Conservation (phyloP, 2,888 invertebrate species). For the Calameuta pallipes region DNA sequence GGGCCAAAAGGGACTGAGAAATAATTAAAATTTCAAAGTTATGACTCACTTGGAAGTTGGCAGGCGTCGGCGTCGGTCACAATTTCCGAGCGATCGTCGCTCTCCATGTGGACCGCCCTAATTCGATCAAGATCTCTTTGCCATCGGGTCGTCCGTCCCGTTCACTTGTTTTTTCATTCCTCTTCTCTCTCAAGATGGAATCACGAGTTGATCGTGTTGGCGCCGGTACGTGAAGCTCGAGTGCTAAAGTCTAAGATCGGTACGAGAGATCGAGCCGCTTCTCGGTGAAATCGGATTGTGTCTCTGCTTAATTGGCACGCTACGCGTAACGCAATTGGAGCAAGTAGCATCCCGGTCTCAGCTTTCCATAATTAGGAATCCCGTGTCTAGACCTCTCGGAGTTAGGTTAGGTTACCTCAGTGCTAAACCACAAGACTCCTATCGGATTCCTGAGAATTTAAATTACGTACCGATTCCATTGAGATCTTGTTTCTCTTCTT, state of each 20-base stretch:
- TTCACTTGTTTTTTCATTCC: no score
- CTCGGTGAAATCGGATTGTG: slow-evolving; percentile 5
- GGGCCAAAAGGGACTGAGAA: background rate
- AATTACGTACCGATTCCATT: background rate
- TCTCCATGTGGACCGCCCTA: background rate
- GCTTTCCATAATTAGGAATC: slow-evolving; percentile 35
- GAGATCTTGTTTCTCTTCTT: background rate
- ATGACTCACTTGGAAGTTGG: background rate
- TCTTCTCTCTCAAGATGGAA: background rate
- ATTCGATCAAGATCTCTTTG: background rate
- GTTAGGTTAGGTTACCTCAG: background rate
- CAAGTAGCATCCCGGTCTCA: slow-evolving; percentile 35
- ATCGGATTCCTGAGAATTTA: slow-evolving; percentile 14
- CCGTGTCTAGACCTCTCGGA: background rate
- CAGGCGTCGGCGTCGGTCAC: background rate
- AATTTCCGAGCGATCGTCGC: background rate
- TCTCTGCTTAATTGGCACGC: slow-evolving; percentile 47
- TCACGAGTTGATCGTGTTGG: background rate
- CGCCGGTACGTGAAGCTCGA: background rate
- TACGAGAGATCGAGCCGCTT: background rate
- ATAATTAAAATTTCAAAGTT: background rate
- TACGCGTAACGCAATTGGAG: slow-evolving; percentile 50
- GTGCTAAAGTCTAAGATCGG: background rate
- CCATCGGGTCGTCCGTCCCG: background rate
- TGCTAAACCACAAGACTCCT: background rate